These are phyloP conservation scores for Bibio marci DNA, from an alignment of 2,888 invertebrate species.

Conservation along the genomic window DNA sequence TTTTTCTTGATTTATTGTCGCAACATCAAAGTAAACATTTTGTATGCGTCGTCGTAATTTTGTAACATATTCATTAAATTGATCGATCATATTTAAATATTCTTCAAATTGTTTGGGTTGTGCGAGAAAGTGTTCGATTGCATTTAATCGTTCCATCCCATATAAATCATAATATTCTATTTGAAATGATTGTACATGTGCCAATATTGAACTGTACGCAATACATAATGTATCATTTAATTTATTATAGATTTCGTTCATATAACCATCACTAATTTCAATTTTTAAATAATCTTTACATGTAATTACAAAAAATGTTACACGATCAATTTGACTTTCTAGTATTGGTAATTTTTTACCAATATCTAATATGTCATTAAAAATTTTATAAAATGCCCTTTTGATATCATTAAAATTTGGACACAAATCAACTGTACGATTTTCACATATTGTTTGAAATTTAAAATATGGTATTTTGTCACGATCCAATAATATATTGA, in stretches of 20 bases:
- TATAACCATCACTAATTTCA: constrained; percentile 37
- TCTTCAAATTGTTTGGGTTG: constrained; percentile 38
- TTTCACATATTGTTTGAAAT: constrained; percentile 28
- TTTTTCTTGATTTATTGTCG: constrained; percentile 41
- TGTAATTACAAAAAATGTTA: constrained; percentile 26
- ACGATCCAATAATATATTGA: constrained; percentile 34
- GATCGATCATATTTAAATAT: constrained; percentile 40
- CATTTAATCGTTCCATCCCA: constrained; percentile 31
- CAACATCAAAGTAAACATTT: constrained; percentile 50
- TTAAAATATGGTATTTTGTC: constrained; percentile 42
- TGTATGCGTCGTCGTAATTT: constrained; percentile 42
- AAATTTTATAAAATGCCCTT: constrained; percentile 37
- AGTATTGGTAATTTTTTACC: constrained; percentile 42
- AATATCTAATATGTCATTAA: constrained; percentile 36
- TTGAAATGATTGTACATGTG: constrained; percentile 36
- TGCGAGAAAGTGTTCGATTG: constrained; percentile 32
- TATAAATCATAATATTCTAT: constrained; percentile 39
- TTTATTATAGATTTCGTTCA: constrained; percentile 32
- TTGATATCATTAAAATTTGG: constrained; percentile 42
- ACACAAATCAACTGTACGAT: constrained; percentile 31
- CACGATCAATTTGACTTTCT: constrained; percentile 26
- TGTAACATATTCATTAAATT: constrained; percentile 40
- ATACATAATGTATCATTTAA: constrained; percentile 34
- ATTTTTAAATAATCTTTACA: constrained; percentile 37
- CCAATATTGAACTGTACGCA: constrained; percentile 37